Conservation (phyloP, 2,888 invertebrate genomes). For the Lasioglossum lativentre region DNA sequence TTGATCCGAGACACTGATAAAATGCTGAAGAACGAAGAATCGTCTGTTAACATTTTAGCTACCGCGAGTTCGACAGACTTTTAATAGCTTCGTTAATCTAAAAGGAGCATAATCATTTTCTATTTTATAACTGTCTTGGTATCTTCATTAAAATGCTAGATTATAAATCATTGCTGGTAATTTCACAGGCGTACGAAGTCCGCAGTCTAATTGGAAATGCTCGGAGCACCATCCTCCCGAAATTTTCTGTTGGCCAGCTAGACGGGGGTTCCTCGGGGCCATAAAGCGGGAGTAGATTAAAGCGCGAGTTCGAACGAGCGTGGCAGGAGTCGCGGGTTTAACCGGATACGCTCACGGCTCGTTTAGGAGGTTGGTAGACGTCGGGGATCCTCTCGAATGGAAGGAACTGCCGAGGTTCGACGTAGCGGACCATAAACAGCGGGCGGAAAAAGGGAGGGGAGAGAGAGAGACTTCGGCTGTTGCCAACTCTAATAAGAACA, state of each 20-base stretch:
- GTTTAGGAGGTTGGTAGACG: slow-evolving; percentile 48
- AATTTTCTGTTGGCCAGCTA: not conserved
- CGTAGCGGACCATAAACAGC: slow-evolving; percentile 70
- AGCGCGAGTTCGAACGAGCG: slow-evolving; percentile 20
- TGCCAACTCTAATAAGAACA: slow-evolving; percentile 81
- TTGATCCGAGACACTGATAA: not conserved
- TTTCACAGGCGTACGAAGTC: not conserved
- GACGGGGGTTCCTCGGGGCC: not conserved
- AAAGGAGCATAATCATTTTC: not conserved
- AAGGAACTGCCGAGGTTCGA: slow-evolving; percentile 62
- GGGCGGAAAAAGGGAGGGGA: slow-evolving; percentile 44
- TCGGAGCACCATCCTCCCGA: not conserved
- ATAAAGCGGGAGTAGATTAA: slow-evolving; percentile 43
- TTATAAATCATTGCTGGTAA: not conserved
- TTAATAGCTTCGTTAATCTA: not conserved
- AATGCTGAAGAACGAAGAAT: not conserved
- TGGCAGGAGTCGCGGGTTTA: slow-evolving; percentile 39
- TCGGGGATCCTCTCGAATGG: slow-evolving; percentile 48
- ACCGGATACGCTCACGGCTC: slow-evolving; percentile 54
- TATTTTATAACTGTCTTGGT: not conserved
- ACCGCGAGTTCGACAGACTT: not conserved
- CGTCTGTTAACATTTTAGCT: not conserved
- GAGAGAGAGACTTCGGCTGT: slow-evolving; percentile 63
- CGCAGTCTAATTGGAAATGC: not conserved
- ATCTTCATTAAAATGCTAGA: not conserved